Conservation (phyloP, 2,113 vertebrate genomes). For the Phylloscopus whistleri region DNA sequence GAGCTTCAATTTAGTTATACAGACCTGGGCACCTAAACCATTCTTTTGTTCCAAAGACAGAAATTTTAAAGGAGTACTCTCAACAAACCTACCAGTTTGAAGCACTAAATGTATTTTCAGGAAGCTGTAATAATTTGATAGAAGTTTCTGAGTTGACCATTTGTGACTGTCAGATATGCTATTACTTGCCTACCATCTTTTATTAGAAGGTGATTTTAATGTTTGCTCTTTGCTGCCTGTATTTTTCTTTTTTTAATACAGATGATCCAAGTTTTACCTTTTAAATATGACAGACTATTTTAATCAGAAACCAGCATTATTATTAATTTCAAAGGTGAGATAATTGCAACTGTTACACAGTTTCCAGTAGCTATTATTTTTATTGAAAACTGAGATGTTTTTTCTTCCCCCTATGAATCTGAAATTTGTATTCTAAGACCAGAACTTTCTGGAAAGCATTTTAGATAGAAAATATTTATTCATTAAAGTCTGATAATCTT, state of each 20-base stretch:
- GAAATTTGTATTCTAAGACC: neutral
- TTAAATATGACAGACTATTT: neutral
- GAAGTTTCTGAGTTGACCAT: neutral
- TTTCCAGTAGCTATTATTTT: neutral
- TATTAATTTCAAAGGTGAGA: neutral
- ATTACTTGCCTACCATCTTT: neutral
- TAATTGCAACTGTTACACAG: neutral
- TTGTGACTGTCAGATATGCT: slow-evolving; percentile 7
- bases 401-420: neutral
- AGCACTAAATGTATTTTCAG: slow-evolving; percentile 19
- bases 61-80: neutral
- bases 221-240: neutral
- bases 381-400: neutral
- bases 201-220: neutral
- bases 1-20: neutral
- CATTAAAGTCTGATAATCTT: neutral
- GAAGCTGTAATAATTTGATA: neutral
- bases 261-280: neutral
- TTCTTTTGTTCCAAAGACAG: slow-evolving; percentile 23
- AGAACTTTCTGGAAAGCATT: neutral
- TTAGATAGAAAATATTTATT: neutral
- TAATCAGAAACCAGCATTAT: neutral
- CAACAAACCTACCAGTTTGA: neutral
- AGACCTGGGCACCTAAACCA: neutral
- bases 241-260: neutral